Percentiles rank a stretch among this genome's conserved stretches.
Conservation (phyloP, 2,888 invertebrate species). For the Gerosis bhagava region DNA sequence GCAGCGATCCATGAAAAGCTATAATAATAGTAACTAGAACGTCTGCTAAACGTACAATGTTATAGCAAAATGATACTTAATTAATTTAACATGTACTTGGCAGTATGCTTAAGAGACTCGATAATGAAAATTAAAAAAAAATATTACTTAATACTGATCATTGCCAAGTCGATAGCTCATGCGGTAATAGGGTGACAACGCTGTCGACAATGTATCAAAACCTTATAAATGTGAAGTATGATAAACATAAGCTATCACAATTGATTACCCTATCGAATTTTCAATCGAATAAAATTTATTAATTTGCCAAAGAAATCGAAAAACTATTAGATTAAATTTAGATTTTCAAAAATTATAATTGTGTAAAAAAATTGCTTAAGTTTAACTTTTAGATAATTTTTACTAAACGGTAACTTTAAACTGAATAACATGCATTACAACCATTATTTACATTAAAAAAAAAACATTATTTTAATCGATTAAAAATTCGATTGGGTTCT, state of each 20-base stretch:
- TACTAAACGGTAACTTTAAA: no score
- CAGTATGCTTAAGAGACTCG: slow-evolving; percentile 44
- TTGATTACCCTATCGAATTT: slow-evolving; percentile 18
- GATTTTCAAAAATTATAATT: no score
- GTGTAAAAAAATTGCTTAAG: no score
- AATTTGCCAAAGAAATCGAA: no score
- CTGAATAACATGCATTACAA: not conserved
- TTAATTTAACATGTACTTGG: slow-evolving; percentile 52
- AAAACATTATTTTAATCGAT: slow-evolving; percentile 6
- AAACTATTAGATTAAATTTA: no score
- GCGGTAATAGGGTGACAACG: no score
- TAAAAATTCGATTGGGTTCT: slow-evolving; percentile 24
- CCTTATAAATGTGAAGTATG: slow-evolving; percentile 25
- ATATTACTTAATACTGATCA: slow-evolving; percentile 59
- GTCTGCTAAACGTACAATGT: slow-evolving; percentile 45
- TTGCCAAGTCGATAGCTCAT: slow-evolving; percentile 60
- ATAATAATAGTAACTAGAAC: slow-evolving; percentile 50
- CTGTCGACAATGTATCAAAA: slow-evolving; percentile 13
- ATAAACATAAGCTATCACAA: slow-evolving; percentile 52
- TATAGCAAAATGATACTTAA: slow-evolving; percentile 44
- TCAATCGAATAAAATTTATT: no score
- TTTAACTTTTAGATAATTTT: no score
- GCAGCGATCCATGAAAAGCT: slow-evolving; percentile 71
- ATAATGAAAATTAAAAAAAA: slow-evolving; percentile 30
- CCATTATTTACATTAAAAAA: no score